Conservation (phyloP, 2,113 vertebrate genomes). For the Chloebia gouldiae region DNA sequence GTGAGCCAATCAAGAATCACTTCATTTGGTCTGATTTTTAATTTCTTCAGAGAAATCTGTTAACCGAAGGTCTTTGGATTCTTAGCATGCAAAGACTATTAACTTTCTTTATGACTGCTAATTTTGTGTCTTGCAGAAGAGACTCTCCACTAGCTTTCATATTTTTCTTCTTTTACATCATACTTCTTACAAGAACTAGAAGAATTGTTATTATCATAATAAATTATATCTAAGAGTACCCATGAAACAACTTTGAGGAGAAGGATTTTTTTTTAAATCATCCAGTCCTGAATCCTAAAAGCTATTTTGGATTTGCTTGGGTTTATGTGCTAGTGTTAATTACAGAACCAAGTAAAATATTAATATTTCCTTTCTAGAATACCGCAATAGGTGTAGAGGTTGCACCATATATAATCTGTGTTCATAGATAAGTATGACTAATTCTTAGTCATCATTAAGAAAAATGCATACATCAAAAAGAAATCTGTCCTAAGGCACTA, state of each 20-base stretch:
- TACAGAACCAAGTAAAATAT: not conserved
- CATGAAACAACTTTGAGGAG: not conserved
- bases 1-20: not conserved
- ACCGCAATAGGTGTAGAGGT: not conserved
- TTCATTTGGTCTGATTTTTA: not conserved
- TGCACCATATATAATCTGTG: conserved; percentile 5
- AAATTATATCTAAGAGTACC: not conserved
- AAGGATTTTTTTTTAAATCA: not conserved
- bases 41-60: not conserved
- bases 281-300: not conserved
- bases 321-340: conserved; percentile 42
- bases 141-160: not conserved
- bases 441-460: not conserved
- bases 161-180: not conserved
- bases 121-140: not conserved
- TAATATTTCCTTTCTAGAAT: conserved; percentile 20
- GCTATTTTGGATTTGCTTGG: not conserved
- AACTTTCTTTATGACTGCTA: not conserved
- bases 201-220: not conserved
- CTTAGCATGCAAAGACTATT: not conserved
- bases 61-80: not conserved
- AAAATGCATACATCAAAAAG: conserved; percentile 8
- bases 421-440: conserved; percentile 42
- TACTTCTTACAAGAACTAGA: not conserved
- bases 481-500: conserved; percentile 33